Evolutionary conservation across 2,888 invertebrate species (phyloP).

Genomic region (Eretmocerus hayati): DNA sequence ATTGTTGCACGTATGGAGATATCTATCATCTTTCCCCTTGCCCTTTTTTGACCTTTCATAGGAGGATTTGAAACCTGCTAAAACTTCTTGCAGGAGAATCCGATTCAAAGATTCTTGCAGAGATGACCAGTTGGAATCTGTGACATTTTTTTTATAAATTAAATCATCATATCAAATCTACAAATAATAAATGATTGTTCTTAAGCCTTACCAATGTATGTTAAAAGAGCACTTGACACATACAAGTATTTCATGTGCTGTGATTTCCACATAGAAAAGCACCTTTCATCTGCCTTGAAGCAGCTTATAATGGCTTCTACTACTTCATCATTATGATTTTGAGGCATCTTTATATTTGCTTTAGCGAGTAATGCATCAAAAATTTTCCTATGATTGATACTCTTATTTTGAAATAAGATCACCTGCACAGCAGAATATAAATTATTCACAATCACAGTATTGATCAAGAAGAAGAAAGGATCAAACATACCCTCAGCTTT

Average conservation of each 20-base stretch:
- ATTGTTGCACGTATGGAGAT: slow-evolving; percentile 27
- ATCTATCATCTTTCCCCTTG: slow-evolving; percentile 44
- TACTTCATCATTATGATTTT: slow-evolving; percentile 52
- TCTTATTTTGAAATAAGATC: slow-evolving; percentile 39
- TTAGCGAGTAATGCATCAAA: slow-evolving; percentile 62
- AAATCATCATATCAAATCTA: no score
- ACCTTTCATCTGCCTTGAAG: slow-evolving; percentile 56
- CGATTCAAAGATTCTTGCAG: slow-evolving; percentile 40
- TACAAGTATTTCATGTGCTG: slow-evolving; percentile 60
- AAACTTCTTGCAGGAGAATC: slow-evolving; percentile 48
- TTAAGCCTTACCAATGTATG: slow-evolving; percentile 47
- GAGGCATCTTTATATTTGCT: slow-evolving; percentile 52
- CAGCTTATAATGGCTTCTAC: slow-evolving; percentile 57
- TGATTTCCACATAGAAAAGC: slow-evolving; percentile 63
- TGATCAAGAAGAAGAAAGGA: not conserved
- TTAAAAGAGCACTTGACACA: slow-evolving; percentile 60
- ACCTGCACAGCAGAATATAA: slow-evolving; percentile 38
- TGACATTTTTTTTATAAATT: slow-evolving; percentile 9
- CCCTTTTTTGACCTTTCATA: slow-evolving; percentile 46
- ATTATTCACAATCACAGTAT: slow-evolving; percentile 13
- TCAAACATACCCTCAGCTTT: slow-evolving; percentile 51
- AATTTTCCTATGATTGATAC: slow-evolving; percentile 46
- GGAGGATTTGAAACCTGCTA: slow-evolving; percentile 47
- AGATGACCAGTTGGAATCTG: slow-evolving; percentile 42
- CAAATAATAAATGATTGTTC: slow-evolving; percentile 26